phyloP scores from a whole-genome alignment of 2,888 invertebrate species.

The Loripinus fragilis region DNA sequence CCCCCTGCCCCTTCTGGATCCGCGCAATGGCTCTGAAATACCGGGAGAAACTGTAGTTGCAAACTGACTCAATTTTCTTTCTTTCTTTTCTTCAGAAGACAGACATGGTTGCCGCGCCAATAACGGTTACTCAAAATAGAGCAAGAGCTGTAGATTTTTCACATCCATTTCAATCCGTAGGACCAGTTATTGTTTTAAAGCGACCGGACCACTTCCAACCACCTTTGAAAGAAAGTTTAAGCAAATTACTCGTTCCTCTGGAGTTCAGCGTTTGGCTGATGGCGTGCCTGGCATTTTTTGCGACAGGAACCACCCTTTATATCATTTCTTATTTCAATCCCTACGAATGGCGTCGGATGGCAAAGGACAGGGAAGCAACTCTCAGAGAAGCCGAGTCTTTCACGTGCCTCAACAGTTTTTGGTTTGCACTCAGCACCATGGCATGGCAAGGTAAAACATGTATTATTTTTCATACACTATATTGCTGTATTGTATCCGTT shows the following conservation, averaged over 20 bases:
- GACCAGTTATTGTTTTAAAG: constrained; percentile 68
- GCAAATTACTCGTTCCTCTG: constrained; percentile 67
- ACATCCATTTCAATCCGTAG: constrained; percentile 66
- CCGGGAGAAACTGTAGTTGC: too few species aligned
- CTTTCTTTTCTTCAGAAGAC: constrained; percentile 59
- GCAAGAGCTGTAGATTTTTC: constrained; percentile 67
- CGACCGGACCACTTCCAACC: constrained; percentile 56
- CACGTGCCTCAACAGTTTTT: constrained; percentile 76
- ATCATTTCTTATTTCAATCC: constrained; percentile 75
- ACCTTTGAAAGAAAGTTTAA: constrained; percentile 63
- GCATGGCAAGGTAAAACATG: constrained; percentile 75
- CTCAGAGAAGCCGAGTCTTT: constrained; percentile 76
- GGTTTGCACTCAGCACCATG: constrained; percentile 72
- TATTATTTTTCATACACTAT: not conserved
- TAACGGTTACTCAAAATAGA: constrained; percentile 66
- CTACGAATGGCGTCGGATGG: constrained; percentile 76
- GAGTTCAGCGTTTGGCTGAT: constrained; percentile 74
- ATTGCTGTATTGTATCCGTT: too few species aligned
- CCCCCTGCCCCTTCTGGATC: too few species aligned
- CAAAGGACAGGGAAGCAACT: constrained; percentile 72
- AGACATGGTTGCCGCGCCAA: constrained; percentile 69
- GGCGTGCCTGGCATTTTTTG: constrained; percentile 68
- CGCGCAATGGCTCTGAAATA: too few species aligned
- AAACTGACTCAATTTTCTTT: too few species aligned
- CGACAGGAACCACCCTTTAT: constrained; percentile 71